Base-by-base conservation (phyloP, 2,888 invertebrate genomes). In the Shargacucullia verbasci region DNA sequence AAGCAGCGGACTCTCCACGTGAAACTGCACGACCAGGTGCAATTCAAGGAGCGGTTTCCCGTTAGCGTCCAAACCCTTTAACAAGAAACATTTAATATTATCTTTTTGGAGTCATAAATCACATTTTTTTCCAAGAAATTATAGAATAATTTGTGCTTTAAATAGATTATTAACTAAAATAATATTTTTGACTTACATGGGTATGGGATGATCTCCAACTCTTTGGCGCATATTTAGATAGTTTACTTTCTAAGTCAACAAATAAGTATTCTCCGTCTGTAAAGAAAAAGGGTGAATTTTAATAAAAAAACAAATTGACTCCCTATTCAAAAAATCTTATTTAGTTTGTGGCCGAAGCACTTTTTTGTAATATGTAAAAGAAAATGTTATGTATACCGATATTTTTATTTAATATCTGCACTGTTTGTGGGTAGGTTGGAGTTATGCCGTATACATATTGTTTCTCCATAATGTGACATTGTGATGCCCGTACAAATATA, bases 211-310 rank as follows among this genome's bases (percentile, higher is more conserved):
- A 97, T 90, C 98, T 97, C 98, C 99, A 99, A 91, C 97, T 97
- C 94, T 99, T 99, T 85, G 98, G 98, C 81, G 98, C 98, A 95
- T 98, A 98, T 94, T 99, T 99, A 87, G 98, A 98, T 84, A 99
- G 95, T 94, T 99, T 99, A 95, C 97, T 97, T 90, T 98, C 98
- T 88, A 97, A 96, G 90, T 99, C 98, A 91, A 98, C 97, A 94
- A 99, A 99, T 86, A 98, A 96, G 94, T 97, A 98, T 95, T 99
- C 99, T 94, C 98, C 98, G 95, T 98, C 99, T 99, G 95, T 37
- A 96, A 96, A 74, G 73, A 83, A 82, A 86, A 27, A 11, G 12
- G 2, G 12, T 34, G 5, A 34, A 12, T 14, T 14, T 37, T 37
- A 34, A 14, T 14, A 4, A 13, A 9, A 9, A n/a, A n/a, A n/a